Base-by-base conservation (phyloP, 2,113 vertebrate species). In the Hippolais icterina region DNA sequence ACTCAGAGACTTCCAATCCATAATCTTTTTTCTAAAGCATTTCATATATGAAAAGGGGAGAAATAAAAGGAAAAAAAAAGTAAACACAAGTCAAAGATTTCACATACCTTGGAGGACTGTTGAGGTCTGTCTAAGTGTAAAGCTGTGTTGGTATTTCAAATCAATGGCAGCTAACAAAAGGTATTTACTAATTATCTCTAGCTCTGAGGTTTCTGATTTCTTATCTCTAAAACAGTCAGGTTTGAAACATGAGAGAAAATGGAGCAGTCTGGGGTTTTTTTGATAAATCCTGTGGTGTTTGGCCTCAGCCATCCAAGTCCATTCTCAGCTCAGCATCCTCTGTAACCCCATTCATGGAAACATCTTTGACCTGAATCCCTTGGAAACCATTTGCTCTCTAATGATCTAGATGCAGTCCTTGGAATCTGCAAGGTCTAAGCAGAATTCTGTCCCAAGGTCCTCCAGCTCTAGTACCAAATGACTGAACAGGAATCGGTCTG, bases 91-190 rank as follows among this genome's bases (percentile, higher is more conserved):
- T 68, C 28, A 72, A 78, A 68, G 20, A 12, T 57, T 59, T 59
- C 7, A 41, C 1, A 1, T 56, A 15, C 12, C 0, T 0, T 42
- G 59, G 14, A 49, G 27, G 29, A 28, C 28, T 35, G 12, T 16
- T 64, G 41, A 72, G n/a, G 10, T 69, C n/a, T 56, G 16, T 35
- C n/a, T 25, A 44, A 39, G 10, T 47, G 22, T 60, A 52, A 50
- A 57, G 52, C 8, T 52, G 8, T 61, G 39, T 6, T 84, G 56
- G 3, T 56, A 19, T 70, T 83, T 75, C 33, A 41, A 33, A 66
- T 46, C 64, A 49, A n/a, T 15, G 28, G 29, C 23, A 75, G 23
- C 27, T 33, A 70, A 50, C 8, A 35, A 70, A 65, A 88, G 5
- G 20, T 4, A n/a, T n/a, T n/a, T n/a, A 2, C 11, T 46, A 24